A percentile compares a stretch with the other conserved stretches of the same genome.
Conservation (phyloP, 2,113 vertebrate species). For the Passer montanus region DNA sequence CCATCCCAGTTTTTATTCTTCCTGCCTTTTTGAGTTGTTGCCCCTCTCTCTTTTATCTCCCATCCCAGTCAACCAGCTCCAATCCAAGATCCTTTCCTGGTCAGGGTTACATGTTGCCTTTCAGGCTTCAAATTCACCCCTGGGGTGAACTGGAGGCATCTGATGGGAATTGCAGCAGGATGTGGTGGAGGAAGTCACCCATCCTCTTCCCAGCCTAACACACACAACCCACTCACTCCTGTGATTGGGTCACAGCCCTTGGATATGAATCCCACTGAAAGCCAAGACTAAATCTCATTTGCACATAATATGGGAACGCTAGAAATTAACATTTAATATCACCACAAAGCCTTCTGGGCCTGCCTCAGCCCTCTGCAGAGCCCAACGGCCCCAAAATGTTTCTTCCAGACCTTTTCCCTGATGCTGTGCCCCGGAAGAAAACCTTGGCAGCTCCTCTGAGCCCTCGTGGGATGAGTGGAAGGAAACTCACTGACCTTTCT, state of each 20-base stretch:
- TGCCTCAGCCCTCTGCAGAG: slow-evolving; percentile 45
- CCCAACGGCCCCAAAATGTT: slow-evolving; percentile 37
- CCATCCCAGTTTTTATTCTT: background rate
- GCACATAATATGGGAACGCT: background rate
- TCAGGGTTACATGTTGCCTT: background rate
- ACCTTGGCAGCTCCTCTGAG: background rate
- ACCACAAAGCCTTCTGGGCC: slow-evolving; percentile 62
- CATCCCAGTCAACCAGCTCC: background rate
- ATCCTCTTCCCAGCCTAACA: background rate
- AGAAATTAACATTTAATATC: slow-evolving; percentile 74
- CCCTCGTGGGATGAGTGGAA: background rate
- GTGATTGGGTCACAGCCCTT: slow-evolving; percentile 20
- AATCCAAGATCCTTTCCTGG: background rate
- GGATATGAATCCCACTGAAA: background rate
- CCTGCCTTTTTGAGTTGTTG: background rate
- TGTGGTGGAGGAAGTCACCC: background rate
- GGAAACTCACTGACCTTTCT: slow-evolving; percentile 81
- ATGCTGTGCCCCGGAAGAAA: background rate
- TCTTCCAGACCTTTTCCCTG: background rate
- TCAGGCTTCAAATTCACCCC: background rate
- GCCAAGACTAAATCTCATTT: slow-evolving; percentile 64
- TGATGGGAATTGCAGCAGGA: background rate
- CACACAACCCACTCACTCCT: background rate
- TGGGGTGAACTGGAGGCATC: background rate
- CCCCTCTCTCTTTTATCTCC: background rate